Evolutionary conservation across 30 jellyfish, hydroid and myxozoan species (phyloP), one percentile per base, ranked within the genome.

Genomic region (Aurelia coerulea): DNA sequence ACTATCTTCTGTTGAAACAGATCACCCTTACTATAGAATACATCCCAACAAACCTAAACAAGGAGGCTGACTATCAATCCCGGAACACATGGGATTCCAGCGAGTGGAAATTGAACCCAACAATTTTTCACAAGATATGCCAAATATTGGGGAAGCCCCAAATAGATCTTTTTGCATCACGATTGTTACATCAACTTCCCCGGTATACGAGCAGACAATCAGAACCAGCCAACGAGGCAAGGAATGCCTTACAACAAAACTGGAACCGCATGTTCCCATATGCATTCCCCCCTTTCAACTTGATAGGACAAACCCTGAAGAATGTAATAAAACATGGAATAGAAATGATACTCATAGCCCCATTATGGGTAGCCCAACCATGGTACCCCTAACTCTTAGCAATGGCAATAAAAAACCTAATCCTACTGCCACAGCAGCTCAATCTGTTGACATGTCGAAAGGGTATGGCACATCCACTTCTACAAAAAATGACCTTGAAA

Each of bases 231-330:
- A 10, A 60, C 58, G 34, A 32, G 18, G 76, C 76, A 5, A 11
- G 15, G 14, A 59, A 76, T 76, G 78, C 87, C 50, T 37, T 76
- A 17, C 76, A 5, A 51, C 62, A 32, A 9, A 31, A 14, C 29
- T 23, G 29, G 29, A 23, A 23, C 29, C 29, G 29, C 29, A 23
- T 23, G 29, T 23, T 23, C 29, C 58, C 58, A 32, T 76, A 76
- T 76, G 87, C 87, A 32, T 76, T 54, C 81, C 77, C 31, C 87
- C 87, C 87, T 2, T 76, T 76, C 49, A 52, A 53, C 23, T 80
- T 76, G 19, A 76, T 76, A 52, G 63, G 19, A 0, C 81, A 76
- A 58, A 53, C 65, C 16, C 87, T 76, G 41, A 73, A 42, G 46
- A 73, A 73, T 5, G 84, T 73, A 39, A 29, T 52, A 7, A 46